Evolutionary conservation across 1,140 invertebrate genomes (phyloP), one percentile per base, ranked within the genome.

Genomic region (Gryon sp.): DNA sequence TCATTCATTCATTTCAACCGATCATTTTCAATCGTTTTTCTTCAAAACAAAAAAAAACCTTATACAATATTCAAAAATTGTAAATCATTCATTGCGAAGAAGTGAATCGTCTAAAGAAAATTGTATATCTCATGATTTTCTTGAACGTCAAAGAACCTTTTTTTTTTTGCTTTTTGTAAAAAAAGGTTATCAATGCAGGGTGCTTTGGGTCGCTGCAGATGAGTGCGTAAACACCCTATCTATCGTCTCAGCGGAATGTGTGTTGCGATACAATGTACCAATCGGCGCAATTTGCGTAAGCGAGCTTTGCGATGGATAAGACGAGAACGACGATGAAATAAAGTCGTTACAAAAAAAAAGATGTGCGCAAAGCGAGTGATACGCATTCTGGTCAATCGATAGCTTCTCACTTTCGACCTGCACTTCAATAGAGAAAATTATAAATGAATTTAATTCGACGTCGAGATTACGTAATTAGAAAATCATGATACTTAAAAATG

Each of bases 221-320:
- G 65, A 78, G 62, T 76, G 72, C 75, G 82, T 83, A 83, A 84
- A 83, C 83, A 83, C 70, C 79, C 81, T 84, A 84, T 83, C 83
- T 81, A 63, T 20, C 43, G 38, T 45, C 46, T 57, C 14, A 34
- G 6, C 32, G 40, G 48, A 63, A 79, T 79, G 73, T 69, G 72
- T 59, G 45, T 36, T 22, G 59, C 43, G 76, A 80, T 83, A 80
- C 32, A 34, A 46, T 63, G 38, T 65, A 43, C 28, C 63, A 60
- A 75, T 63, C 62, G 26, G 40, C n/a, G 7, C 20, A 55, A 76
- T 79, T 76, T 76, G 59, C 73, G 73, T 65, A 76, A 76, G 36
- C 53, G 15, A 24, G 57, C 40, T 30, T 19, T 15, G 12, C 40
- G 32, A 50, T 14, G 63, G 55, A 76, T 68, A 76, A 68, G 41